A percentile compares a stretch with the other conserved stretches of the same genome.
These are phyloP conservation scores for Zele albiditarsus DNA, from an alignment of 2,888 invertebrate genomes.

Conservation along the genomic window DNA sequence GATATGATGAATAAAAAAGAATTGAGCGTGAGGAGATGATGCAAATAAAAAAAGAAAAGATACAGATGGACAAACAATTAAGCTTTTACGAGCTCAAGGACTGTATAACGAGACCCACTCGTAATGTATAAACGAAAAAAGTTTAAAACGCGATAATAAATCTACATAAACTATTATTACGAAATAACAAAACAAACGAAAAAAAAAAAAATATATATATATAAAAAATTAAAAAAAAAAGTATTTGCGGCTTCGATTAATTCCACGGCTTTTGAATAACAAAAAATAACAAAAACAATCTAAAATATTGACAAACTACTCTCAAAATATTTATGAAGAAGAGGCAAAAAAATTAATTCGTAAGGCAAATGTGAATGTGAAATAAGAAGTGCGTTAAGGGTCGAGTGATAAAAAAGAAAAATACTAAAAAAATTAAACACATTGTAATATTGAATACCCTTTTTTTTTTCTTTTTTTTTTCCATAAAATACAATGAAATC, in stretches of 20 bases:
- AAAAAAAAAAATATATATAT: constrained; percentile 34
- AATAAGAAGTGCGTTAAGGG: constrained; percentile 25
- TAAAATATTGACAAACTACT: constrained; percentile 25
- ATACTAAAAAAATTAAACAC: constrained; percentile 16
- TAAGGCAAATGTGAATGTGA: constrained; percentile 25
- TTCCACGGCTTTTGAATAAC: constrained; percentile 50
- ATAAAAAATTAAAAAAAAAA: constrained; percentile 36
- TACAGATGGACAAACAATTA: constrained; percentile 49
- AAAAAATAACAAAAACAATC: constrained; percentile 26
- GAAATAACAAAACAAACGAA: constrained; percentile 49
- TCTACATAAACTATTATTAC: constrained; percentile 43
- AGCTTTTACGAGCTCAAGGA: constrained; percentile 69
- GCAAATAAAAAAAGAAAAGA: constrained; percentile 39
- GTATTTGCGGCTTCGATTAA: constrained; percentile 51
- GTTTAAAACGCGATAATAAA: constrained; percentile 18
- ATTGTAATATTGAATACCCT: constrained; percentile 23
- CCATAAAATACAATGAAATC: neutral
- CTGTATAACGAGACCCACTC: constrained; percentile 61
- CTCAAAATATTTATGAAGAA: constrained; percentile 33
- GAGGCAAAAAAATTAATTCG: constrained; percentile 21
- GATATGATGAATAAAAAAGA: constrained; percentile 20
- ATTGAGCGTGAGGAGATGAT: constrained; percentile 29
- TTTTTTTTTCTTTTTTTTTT: neutral
- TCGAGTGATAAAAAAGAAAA: constrained; percentile 23
- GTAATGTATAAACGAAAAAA: constrained; percentile 53